phyloP scores from a whole-genome alignment of 2,888 invertebrate species.

The Lasioglossum malachurum region DNA sequence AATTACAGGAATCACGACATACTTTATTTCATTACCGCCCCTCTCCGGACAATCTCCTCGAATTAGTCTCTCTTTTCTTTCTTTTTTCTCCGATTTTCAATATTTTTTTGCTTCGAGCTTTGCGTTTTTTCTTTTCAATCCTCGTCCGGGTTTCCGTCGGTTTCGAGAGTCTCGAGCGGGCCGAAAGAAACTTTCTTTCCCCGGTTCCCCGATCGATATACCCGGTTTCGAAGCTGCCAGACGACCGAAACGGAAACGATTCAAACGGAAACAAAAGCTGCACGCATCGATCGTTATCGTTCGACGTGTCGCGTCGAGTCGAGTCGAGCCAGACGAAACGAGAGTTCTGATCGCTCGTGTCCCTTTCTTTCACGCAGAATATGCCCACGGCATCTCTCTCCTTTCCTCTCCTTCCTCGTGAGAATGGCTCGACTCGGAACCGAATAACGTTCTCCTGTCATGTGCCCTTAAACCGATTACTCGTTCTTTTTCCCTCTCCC shows the following conservation, averaged over 20 bases:
- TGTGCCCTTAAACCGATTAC: slow-evolving; percentile 40
- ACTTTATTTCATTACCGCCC: slow-evolving; percentile 59
- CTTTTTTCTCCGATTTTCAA: not conserved
- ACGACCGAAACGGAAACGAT: slow-evolving; percentile 32
- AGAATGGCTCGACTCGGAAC: slow-evolving; percentile 18
- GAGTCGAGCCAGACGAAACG: slow-evolving; percentile 19
- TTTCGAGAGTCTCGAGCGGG: slow-evolving; percentile 13
- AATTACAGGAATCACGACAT: slow-evolving; percentile 76
- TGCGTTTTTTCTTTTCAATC: not conserved
- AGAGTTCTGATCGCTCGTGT: slow-evolving; percentile 18
- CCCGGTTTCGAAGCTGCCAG: not conserved
- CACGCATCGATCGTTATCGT: slow-evolving; percentile 45
- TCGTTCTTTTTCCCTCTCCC: slow-evolving; percentile 4
- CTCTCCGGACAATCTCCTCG: slow-evolving; percentile 21
- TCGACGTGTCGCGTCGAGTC: slow-evolving; percentile 28
- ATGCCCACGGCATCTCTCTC: not conserved
- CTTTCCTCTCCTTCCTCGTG: not conserved
- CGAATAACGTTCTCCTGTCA: slow-evolving; percentile 38
- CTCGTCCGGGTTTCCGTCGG: not conserved
- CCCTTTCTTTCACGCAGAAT: not conserved
- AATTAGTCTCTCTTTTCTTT: not conserved
- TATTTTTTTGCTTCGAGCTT: not conserved
- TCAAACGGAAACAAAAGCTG: slow-evolving; percentile 37
- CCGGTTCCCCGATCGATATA: not conserved
- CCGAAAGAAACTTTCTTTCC: not conserved